Conservation (phyloP, 2,888 invertebrate genomes). For the Patella ulyssiponensis region DNA sequence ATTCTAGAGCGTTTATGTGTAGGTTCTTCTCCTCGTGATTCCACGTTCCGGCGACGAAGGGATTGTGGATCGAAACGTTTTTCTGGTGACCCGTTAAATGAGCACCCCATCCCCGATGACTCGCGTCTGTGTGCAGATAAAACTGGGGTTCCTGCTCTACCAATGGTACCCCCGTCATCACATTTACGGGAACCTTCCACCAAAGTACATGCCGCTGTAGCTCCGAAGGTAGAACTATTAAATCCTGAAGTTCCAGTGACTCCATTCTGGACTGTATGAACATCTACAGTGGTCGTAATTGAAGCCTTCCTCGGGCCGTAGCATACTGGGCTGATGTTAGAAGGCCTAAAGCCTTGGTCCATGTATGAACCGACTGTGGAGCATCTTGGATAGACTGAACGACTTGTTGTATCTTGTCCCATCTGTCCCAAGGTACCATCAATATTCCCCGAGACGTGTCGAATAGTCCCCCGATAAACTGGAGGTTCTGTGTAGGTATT, state of each 20-base stretch:
- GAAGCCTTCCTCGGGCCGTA: conserved; percentile 7
- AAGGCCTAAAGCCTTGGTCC: neutral
- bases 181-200: neutral
- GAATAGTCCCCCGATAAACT: conserved; percentile 6
- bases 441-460: neutral
- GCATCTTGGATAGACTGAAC: neutral
- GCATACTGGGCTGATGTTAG: too few relatives aligned
- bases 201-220: neutral
- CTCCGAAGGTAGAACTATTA: neutral
- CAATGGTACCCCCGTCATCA: neutral
- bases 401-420: neutral
- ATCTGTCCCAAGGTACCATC: neutral
- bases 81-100: neutral
- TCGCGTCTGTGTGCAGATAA: neutral
- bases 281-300: conserved; percentile 3
- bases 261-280: neutral
- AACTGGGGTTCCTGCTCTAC: neutral
- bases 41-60: neutral
- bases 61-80: neutral
- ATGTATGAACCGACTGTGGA: neutral
- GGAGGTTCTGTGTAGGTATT: neutral
- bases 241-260: too few relatives aligned
- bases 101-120: conserved; percentile 4
- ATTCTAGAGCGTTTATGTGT: neutral
- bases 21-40: neutral